Evolutionary conservation across 2,888 invertebrate species (phyloP), one percentile per base, ranked within the genome.

Genomic region (Trimorus sp.): DNA sequence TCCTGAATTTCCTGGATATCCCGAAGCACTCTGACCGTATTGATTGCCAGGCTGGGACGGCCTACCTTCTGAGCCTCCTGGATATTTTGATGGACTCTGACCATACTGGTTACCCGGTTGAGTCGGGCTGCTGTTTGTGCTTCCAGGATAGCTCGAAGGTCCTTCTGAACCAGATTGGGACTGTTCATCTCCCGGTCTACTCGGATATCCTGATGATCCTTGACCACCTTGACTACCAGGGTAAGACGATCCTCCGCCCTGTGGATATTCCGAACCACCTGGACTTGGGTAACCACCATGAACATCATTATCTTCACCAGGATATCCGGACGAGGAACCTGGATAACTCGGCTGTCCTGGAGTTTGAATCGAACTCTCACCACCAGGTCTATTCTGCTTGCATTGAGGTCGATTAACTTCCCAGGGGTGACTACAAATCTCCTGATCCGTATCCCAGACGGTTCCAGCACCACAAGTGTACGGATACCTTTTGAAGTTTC

Each of bases 401-500:
- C 87, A 87, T 38, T 86, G 71, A 49, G 83, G 59, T 56, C 89
- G 86, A 7, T 87, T 84, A 26, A 90, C 91, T 11, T 90, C 91
- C 89, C 91, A 92, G 75, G 92, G 92, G 85, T 94, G 93, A 88
- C 93, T 93, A 85, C 95, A 95, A 0, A 92, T 92, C 85, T 93
- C 92, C 69, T 93, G 92, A 48, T 93, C 90, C 83, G 93, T 92
- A 88, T 94, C 93, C 94, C 94, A 94, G 49, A 94, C 92, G 0
- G 94, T 94, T 54, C 93, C 94, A 36, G 92, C 92, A 0, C 93
- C 93, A 85, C 94, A 94, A 7, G 90, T 92, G 81, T 93, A 94
- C 8, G 93, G 92, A 70, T 93, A 92, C 79, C 90, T 92, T 37
- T 88, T 92, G 73, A 91, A 92, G 0, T 90, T 90, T 45, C 66